These are phyloP conservation scores for Acanthoscelides obtectus DNA, from an alignment of 2,888 invertebrate genomes.

Conservation along the genomic window DNA sequence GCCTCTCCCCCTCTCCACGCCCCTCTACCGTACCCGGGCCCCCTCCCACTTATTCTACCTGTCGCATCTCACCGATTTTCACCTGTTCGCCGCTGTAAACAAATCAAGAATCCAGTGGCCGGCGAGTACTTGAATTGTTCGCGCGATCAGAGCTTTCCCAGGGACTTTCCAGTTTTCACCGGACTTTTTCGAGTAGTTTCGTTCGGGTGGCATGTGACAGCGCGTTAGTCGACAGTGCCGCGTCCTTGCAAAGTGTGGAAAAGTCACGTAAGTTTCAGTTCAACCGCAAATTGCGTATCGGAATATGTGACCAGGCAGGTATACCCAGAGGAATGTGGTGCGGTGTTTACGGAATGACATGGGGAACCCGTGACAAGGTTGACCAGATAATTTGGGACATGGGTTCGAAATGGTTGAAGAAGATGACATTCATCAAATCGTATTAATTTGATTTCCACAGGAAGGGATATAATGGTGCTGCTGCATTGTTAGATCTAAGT, in stretches of 20 bases:
- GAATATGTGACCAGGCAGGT: background rate
- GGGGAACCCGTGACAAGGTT: background rate
- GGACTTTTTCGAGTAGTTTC: background rate
- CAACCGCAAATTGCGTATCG: background rate
- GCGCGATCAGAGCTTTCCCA: background rate
- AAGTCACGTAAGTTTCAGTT: background rate
- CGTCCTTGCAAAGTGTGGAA: background rate
- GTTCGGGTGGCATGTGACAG: background rate
- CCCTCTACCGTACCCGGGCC: constrained; percentile 7
- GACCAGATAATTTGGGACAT: background rate
- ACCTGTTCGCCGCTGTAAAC: constrained; percentile 13
- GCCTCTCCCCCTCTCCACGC: background rate
- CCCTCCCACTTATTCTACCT: constrained; percentile 12
- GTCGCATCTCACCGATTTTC: constrained; percentile 7
- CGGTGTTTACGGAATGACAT: background rate
- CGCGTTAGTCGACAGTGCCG: background rate
- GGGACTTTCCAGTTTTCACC: background rate
- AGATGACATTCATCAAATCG: too few species aligned
- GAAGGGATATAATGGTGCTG: too few species aligned
- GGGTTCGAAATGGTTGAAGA: background rate
- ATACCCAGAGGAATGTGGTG: background rate
- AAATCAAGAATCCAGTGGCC: constrained; percentile 7
- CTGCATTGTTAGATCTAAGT: too few species aligned
- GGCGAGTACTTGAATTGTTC: background rate
- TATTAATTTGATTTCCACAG: too few species aligned